These are phyloP conservation scores for Octonoba sinensis DNA, from an alignment of 2,888 invertebrate species.

Conservation along the genomic window DNA sequence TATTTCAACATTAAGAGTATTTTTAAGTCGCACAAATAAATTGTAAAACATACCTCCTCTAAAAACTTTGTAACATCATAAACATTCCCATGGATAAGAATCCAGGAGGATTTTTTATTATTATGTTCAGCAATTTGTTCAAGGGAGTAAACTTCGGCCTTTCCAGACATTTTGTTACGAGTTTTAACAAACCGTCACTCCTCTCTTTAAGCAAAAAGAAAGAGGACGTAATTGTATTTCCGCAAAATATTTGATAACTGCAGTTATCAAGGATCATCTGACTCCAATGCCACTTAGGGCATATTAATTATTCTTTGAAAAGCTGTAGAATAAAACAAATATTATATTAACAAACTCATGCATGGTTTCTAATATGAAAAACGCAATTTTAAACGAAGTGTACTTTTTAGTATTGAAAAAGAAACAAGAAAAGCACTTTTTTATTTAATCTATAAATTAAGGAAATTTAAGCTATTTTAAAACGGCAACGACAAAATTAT, in stretches of 20 bases:
- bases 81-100: slow-evolving; percentile 83
- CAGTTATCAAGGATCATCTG: too few species aligned
- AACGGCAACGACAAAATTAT: too few species aligned
- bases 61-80: slow-evolving; percentile 84
- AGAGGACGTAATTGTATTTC: neutral
- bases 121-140: slow-evolving; percentile 79
- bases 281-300: too few species aligned
- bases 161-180: slow-evolving; percentile 32
- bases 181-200: slow-evolving; percentile 17
- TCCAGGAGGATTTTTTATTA: slow-evolving; percentile 76
- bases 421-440: too few species aligned
- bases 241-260: neutral
- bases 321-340: too few species aligned
- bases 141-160: slow-evolving; percentile 69
- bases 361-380: too few species aligned
- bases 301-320: too few species aligned
- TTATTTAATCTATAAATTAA: too few species aligned
- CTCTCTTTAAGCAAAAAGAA: neutral
- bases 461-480: too few species aligned
- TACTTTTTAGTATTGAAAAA: too few species aligned
- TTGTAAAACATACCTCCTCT: slow-evolving; percentile 77
- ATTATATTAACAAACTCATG: too few species aligned
- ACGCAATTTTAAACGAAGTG: too few species aligned
- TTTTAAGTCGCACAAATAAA: neutral
- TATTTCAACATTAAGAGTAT: neutral